Conservation (phyloP, 2,113 vertebrate genomes). For the Cryptomyrus ogoouensis region DNA sequence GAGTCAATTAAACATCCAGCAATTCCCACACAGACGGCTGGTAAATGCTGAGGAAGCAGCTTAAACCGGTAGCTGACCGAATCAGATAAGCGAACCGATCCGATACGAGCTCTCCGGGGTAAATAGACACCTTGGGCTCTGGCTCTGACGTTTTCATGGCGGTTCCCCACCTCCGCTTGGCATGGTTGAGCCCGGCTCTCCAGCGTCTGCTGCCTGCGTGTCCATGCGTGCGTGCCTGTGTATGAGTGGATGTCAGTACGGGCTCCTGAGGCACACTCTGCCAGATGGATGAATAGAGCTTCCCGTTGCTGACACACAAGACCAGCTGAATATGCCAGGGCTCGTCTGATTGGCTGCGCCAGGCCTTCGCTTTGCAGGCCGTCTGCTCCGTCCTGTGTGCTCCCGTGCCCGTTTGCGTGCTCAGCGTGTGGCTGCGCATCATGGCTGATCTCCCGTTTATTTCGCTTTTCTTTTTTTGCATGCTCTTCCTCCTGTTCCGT, state of each 20-base stretch:
- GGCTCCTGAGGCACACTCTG: neutral
- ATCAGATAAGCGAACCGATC: neutral
- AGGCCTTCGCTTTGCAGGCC: neutral
- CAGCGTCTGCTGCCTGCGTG: neutral
- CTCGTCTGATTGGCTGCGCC: neutral
- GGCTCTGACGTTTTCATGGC: neutral
- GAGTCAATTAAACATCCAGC: slow-evolving; percentile 8
- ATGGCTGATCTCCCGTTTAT: slow-evolving; percentile 15
- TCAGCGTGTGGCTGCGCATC: slow-evolving; percentile 5
- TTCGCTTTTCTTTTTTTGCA: slow-evolving; percentile 24
- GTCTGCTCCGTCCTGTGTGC: slow-evolving; percentile 6
- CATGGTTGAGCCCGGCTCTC: neutral
- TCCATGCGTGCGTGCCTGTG: neutral
- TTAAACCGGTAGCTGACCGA: neutral
- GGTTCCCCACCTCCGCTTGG: neutral
- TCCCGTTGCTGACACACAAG: neutral
- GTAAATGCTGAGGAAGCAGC: slow-evolving; percentile 3
- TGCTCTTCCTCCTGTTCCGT: slow-evolving; percentile 23
- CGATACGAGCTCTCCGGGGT: neutral
- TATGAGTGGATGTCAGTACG: neutral
- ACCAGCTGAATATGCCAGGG: neutral
- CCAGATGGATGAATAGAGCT: neutral
- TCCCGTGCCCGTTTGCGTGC: neutral
- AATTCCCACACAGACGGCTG: neutral
- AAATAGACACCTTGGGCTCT: neutral